Evolutionary conservation across 2,797 vertebrate genomes (phyloP).

Genomic region (Poeciliopsis turneri): DNA sequence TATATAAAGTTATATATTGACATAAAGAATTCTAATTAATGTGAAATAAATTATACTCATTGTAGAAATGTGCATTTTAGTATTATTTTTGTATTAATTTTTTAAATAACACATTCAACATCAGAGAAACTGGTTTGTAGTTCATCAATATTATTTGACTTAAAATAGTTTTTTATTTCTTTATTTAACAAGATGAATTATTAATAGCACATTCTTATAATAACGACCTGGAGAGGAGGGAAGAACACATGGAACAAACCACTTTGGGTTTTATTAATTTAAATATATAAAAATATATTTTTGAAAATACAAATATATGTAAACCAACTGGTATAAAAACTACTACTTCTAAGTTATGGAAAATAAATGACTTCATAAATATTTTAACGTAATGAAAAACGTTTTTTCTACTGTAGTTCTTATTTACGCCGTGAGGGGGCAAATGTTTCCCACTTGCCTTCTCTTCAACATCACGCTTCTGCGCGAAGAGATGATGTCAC

Average conservation of each 20-base stretch:
- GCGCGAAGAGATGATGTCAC: slow-evolving; percentile 39
- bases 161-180: not conserved
- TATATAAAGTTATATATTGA: too few species aligned
- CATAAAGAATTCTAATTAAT: too few species aligned
- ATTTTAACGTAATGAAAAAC: not conserved
- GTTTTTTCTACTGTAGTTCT: not conserved
- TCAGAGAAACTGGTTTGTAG: not conserved
- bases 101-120: not conserved
- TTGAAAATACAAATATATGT: not conserved
- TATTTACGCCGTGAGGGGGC: not conserved
- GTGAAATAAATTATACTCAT: not conserved
- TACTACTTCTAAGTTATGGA: not conserved
- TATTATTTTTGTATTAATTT: not conserved
- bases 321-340: not conserved
- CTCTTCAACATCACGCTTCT: fast-evolving
- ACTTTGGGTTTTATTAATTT: not conserved
- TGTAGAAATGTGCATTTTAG: not conserved
- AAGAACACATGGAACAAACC: too few species aligned
- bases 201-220: too few species aligned
- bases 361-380: not conserved
- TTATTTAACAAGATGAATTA: too few species aligned
- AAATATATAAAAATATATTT: not conserved
- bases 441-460: fast-evolving
- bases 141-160: not conserved
- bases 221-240: too few species aligned